phyloP scores from a whole-genome alignment of 2,113 vertebrate species.

The Coregonus clupeaformis region DNA sequence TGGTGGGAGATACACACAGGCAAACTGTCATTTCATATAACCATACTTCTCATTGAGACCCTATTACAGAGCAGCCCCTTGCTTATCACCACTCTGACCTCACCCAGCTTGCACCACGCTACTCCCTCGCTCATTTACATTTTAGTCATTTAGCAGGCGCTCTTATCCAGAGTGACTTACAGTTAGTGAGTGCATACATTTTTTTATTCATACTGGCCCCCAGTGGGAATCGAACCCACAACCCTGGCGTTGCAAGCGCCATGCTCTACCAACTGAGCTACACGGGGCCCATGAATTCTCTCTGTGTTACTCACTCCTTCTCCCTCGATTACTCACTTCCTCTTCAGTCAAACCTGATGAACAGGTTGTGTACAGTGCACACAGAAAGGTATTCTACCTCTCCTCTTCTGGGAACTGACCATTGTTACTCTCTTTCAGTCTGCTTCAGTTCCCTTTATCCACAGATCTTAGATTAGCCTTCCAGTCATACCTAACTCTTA shows the following conservation, averaged over 20 bases:
- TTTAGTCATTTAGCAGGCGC: too few species aligned
- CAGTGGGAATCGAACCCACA: too few species aligned
- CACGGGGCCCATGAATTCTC: neutral
- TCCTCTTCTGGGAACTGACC: slow-evolving; percentile 24
- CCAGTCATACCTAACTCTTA: slow-evolving; percentile 3
- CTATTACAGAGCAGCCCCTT: too few species aligned
- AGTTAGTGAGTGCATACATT: too few species aligned
- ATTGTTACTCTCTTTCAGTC: slow-evolving; percentile 19
- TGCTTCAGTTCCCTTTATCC: slow-evolving; percentile 3
- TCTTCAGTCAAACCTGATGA: slow-evolving; percentile 62
- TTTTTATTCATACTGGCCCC: too few species aligned
- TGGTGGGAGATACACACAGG: too few species aligned
- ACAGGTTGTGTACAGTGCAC: slow-evolving; percentile 55
- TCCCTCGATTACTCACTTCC: slow-evolving; percentile 5
- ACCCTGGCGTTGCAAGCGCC: too few species aligned
- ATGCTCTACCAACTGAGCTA: too few species aligned
- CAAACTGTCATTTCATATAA: too few species aligned
- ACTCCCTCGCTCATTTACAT: slow-evolving; percentile 16
- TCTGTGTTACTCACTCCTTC: neutral
- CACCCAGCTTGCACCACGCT: slow-evolving; percentile 46
- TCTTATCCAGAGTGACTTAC: too few species aligned
- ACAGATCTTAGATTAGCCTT: slow-evolving; percentile 12
- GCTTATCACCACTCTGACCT: slow-evolving; percentile 29
- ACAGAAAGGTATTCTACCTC: neutral
- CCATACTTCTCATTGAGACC: too few species aligned